Evolutionary conservation across 2,888 invertebrate species (phyloP).

Genomic region (Invenusta paracnida): DNA sequence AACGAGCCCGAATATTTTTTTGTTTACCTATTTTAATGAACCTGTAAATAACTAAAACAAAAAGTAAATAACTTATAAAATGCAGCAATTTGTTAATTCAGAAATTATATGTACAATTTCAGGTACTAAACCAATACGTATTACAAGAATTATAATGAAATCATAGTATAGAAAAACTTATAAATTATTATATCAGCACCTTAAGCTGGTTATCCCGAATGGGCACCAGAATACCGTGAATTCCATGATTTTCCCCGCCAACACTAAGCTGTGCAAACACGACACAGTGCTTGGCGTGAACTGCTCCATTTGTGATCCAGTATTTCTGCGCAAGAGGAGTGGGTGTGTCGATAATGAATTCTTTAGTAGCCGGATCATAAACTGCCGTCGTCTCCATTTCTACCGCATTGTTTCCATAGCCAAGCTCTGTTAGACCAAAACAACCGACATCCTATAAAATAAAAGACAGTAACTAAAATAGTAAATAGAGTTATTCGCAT

Average conservation of each 20-base stretch:
- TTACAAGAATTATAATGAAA: too few species aligned
- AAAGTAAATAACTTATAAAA: too few species aligned
- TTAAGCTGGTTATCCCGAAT: conserved; percentile 48
- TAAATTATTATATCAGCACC: too few species aligned
- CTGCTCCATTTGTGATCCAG: conserved; percentile 51
- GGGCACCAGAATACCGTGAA: conserved; percentile 48
- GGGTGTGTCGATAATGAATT: conserved; percentile 49
- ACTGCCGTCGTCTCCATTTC: conserved; percentile 51
- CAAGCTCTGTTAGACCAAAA: conserved; percentile 50
- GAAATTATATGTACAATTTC: too few species aligned
- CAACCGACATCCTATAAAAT: conserved; percentile 48
- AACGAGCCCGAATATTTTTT: too few species aligned
- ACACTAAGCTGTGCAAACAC: conserved; percentile 48
- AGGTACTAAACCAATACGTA: too few species aligned
- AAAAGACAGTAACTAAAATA: too few species aligned
- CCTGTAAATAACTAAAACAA: too few species aligned
- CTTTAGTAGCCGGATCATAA: conserved; percentile 48
- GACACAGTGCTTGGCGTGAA: conserved; percentile 50
- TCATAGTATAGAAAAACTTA: too few species aligned
- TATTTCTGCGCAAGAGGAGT: conserved; percentile 49
- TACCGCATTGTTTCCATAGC: conserved; percentile 50
- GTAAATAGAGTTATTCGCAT: too few species aligned
- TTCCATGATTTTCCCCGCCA: conserved; percentile 43
- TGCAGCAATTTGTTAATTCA: too few species aligned
- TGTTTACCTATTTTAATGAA: too few species aligned